phyloP scores from a whole-genome alignment of 2,797 vertebrate genomes.

The Saguinus oedipus region DNA sequence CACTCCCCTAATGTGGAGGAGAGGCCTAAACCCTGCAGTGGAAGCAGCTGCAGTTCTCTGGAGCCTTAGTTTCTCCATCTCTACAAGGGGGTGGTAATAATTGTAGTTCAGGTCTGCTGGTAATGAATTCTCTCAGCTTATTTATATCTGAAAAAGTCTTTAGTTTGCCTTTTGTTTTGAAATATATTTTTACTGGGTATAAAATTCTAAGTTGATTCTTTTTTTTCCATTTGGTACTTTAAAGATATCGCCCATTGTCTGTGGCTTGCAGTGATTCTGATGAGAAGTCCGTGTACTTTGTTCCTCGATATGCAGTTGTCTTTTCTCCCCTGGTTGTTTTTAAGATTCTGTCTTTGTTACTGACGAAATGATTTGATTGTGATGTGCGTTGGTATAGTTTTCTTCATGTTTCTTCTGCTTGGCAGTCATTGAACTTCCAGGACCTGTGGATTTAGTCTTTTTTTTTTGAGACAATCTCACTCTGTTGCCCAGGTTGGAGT shows the following conservation, averaged over 20 bases:
- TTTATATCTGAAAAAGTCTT: neutral
- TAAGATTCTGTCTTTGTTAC: neutral
- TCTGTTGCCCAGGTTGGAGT: too few relatives aligned
- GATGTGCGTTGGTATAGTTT: neutral
- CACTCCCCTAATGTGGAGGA: neutral
- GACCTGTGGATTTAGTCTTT: neutral
- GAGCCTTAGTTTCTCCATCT: neutral
- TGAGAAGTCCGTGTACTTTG: neutral
- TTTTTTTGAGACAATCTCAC: too few relatives aligned
- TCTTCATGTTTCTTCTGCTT: neutral
- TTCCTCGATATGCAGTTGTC: neutral
- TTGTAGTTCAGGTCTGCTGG: neutral
- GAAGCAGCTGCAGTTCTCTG: neutral
- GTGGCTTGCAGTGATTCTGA: neutral
- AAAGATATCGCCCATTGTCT: neutral
- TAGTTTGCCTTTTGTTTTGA: neutral
- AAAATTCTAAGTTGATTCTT: neutral
- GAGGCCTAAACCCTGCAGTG: neutral
- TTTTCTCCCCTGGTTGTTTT: neutral
- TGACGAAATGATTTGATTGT: neutral
- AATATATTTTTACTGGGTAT: neutral
- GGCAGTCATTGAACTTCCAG: neutral
- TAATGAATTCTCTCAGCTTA: neutral
- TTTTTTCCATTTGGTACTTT: neutral
- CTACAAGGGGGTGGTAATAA: neutral